Evolutionary conservation across 1,140 invertebrate genomes (phyloP).

Genomic region (Apis laboriosa): DNA sequence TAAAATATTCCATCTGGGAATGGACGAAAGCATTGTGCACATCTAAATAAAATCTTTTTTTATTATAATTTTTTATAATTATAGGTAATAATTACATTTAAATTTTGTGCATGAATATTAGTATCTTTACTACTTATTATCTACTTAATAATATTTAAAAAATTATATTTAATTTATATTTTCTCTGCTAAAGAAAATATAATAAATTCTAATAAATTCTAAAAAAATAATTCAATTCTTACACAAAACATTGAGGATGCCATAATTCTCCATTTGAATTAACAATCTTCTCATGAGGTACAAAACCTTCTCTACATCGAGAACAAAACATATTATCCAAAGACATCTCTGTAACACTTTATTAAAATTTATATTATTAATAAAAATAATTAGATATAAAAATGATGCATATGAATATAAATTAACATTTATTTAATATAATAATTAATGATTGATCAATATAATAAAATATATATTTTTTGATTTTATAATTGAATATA

Average conservation of each 20-base stretch:
- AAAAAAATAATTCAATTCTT: conserved; percentile 80
- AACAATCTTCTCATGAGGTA: conserved; percentile 98
- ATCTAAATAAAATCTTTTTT: conserved; percentile 83
- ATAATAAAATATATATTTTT: neutral
- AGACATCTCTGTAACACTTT: conserved; percentile 89
- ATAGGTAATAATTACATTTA: neutral
- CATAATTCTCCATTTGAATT: conserved; percentile 99
- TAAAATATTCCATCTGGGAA: conserved; percentile 99
- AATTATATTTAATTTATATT: neutral
- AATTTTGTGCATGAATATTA: conserved; percentile 15
- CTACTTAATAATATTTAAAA: neutral
- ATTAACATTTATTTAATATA: neutral
- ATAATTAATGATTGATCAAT: neutral
- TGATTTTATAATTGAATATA: too few relatives aligned
- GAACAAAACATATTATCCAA: conserved; percentile 95
- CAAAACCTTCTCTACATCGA: conserved; percentile 96
- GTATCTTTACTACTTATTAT: neutral
- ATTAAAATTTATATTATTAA: neutral
- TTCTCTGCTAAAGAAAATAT: neutral
- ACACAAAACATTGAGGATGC: conserved; percentile 99
- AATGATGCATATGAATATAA: neutral
- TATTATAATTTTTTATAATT: neutral
- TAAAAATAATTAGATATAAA: neutral
- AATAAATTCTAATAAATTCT: neutral
- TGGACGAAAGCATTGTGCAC: conserved; percentile 98